Percentiles rank a stretch among this genome's conserved stretches.
Conservation (phyloP, 1,140 invertebrate genomes). For the Drosophila ogumai region DNA sequence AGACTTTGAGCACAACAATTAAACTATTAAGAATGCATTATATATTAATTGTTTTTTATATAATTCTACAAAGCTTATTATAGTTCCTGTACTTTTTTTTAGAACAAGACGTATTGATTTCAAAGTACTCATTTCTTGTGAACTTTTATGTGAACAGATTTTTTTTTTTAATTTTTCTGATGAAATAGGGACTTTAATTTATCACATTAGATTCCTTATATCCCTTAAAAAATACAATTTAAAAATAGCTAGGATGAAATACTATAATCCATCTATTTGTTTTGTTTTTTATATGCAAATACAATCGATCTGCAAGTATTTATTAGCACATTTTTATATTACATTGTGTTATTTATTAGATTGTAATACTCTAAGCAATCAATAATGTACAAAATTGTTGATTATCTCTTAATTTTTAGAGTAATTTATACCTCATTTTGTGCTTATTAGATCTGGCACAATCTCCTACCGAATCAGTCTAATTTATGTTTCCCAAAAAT, state of each 20-base stretch:
- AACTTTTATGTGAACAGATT: too few species aligned
- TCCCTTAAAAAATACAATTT: neutral
- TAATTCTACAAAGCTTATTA: too few species aligned
- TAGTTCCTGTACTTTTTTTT: too few species aligned
- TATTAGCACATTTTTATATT: neutral
- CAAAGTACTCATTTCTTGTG: too few species aligned
- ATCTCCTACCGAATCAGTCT: slow-evolving; percentile 33
- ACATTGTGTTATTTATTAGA: neutral
- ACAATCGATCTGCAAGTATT: neutral
- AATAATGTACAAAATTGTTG: neutral
- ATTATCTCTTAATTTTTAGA: neutral
- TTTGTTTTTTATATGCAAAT: neutral
- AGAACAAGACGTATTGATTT: too few species aligned
- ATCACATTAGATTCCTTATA: neutral
- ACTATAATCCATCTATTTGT: neutral
- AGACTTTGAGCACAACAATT: too few species aligned
- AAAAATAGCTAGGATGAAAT: fast-evolving
- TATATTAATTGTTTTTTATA: too few species aligned
- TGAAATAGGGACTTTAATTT: neutral
- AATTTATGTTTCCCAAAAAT: slow-evolving; percentile 28
- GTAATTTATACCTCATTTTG: slow-evolving; percentile 9
- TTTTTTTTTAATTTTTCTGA: neutral
- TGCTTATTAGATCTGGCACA: slow-evolving; percentile 13
- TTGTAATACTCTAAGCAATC: neutral
- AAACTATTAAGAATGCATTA: too few species aligned